phyloP scores from a whole-genome alignment of 2,888 invertebrate species.

The Steinernema hermaphroditum region DNA sequence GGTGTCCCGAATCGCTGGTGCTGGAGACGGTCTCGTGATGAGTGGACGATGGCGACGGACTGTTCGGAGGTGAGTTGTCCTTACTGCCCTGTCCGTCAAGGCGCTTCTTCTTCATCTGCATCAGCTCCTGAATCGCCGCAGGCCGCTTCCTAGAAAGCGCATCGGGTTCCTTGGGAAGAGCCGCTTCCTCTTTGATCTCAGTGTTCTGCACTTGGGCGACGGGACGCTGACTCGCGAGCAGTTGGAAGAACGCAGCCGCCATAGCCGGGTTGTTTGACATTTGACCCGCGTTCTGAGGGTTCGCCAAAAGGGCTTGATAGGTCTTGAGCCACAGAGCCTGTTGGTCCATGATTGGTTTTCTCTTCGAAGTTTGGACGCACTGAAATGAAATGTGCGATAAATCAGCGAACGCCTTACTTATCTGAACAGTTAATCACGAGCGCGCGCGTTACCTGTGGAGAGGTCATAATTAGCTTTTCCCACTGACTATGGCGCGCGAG shows the following conservation, averaged over 20 bases:
- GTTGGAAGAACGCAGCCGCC: not conserved
- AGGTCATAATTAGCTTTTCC: too few species aligned
- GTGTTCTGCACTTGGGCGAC: not conserved
- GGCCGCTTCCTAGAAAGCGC: constrained; percentile 15
- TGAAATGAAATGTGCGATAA: too few species aligned
- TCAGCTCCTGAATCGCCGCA: constrained; percentile 20
- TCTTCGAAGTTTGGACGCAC: not conserved
- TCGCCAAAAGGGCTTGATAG: not conserved
- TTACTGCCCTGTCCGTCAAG: not conserved
- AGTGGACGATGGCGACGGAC: not conserved
- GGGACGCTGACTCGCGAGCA: not conserved
- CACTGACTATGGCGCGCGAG: too few species aligned
- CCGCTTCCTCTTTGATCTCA: not conserved
- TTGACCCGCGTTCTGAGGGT: not conserved
- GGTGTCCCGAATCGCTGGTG: not conserved
- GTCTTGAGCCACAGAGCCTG: not conserved
- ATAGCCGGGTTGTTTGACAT: not conserved
- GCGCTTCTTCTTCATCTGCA: constrained; percentile 28
- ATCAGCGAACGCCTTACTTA: too few species aligned
- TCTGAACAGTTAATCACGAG: too few species aligned
- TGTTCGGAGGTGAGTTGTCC: constrained; percentile 21
- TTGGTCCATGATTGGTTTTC: not conserved
- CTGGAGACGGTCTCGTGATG: constrained; percentile 9
- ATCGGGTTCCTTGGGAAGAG: constrained; percentile 5
- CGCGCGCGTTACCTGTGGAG: too few species aligned